Evolutionary conservation across 2,888 invertebrate species (phyloP), one percentile per base, ranked within the genome.

Genomic region (Hypomecis punctinalis): DNA sequence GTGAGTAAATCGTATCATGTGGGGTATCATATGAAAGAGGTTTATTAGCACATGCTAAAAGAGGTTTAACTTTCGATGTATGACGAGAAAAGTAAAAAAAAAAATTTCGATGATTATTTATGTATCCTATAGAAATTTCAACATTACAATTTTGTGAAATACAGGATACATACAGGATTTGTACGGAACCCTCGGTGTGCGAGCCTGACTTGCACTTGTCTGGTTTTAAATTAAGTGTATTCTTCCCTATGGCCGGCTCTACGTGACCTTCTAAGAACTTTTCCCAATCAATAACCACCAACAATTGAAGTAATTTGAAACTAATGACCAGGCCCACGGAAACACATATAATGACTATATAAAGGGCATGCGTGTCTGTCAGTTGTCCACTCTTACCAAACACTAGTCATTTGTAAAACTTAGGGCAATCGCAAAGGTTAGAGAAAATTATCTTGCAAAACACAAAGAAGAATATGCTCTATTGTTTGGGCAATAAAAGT

Each of bases 391-490:
- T 56, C 63, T 72, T 70, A 63, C 70, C 62, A 70, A 70, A 66
- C n/a, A 48, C 62, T 36, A 23, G 8, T 42, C 46, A 61, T 66
- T 69, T 60, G 60, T 65, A 53, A 69, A 63, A 63, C 61, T 60
- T 52, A 63, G 61, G 52, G 57, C 61, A 64, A 52, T 63, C 63
- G 42, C 13, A 75, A 75, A 75, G 62, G 73, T 75, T 71, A 75
- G 64, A 68, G 70, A 75, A 73, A 75, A 75, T 72, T 63, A 63
- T 61, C 59, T 66, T 70, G 63, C 68, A 65, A 70, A 58, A 67
- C 10, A 11, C 56, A 63, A 35, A 45, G 6, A 35, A 67, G 42
- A 69, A 67, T 69, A 63, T 61, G 67, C 72, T 64, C 67, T 73
- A 73, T 73, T 73, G 70, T 73, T 69, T 62, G 59, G 58, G 46